Base-by-base conservation (phyloP, 1,140 invertebrate genomes). In the Meloidogyne exigua region DNA sequence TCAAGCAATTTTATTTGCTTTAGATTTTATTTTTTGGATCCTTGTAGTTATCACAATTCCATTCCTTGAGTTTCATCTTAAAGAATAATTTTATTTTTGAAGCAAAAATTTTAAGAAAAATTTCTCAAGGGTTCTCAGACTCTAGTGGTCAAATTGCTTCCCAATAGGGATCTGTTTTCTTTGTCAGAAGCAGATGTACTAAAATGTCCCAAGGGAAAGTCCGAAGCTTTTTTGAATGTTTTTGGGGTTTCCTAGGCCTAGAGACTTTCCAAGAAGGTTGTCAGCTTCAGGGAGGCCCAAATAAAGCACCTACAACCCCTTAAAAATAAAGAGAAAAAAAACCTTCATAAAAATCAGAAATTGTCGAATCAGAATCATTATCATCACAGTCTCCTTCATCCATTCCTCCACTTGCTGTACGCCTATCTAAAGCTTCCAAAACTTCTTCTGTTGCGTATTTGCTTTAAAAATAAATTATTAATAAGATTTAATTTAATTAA, bases 321-420 rank as follows among this genome's bases (percentile, higher is more conserved):
- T n/a, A 63, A 75, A 23, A 32, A 44, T 78, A 23, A 39, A 66
- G 63, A 62, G 44, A 69, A 76, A 57, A 65, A 44, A 79, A 75
- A 80, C 85, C 84, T 72, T 86, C 84, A 13, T 83, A 86, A 57
- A 85, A 86, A 62, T 86, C 84, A 12, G 86, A 87, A 28, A 86
- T 86, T n/a, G 86, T 81, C 28, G 81, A 84, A 39, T 84, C 83
- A 66, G 62, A 69, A n/a, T 81, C 82, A 64, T 76, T 63, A 21
- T 44, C 76, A 36, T 66, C 70, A 9, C 62, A 74, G 18, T 44
- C 36, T 68, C 78, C 15, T 49, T 66, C 71, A n/a, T 75, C 72
- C 25, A 68, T 62, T 65, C 39, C n/a, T 23, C 63, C 67, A 68
- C n/a, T 39, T 63, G 18, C 18, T 63, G 68, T 79, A 13, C 72